Percentiles rank a stretch among this genome's conserved stretches.
phyloP scores from a whole-genome alignment of 2,888 invertebrate species.

The Nasonia oneida region DNA sequence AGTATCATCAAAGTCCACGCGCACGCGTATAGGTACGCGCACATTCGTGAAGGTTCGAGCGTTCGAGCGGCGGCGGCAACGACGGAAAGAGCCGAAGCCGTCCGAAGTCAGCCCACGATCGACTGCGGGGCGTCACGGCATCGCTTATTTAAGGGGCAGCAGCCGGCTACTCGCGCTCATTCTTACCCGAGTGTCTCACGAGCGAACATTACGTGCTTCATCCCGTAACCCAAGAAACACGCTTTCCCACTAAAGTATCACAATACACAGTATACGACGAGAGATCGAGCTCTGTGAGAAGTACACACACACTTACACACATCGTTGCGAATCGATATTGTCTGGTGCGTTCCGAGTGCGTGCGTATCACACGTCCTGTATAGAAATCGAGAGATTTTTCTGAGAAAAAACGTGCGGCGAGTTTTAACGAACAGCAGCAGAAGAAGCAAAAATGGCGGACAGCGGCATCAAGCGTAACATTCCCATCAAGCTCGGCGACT shows the following conservation, averaged over 20 bases:
- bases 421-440: neutral
- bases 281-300: neutral
- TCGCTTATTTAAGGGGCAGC: constrained; percentile 73
- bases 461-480: constrained; percentile 92
- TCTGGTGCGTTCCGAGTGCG: constrained; percentile 21
- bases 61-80: neutral
- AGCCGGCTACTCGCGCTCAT: constrained; percentile 73
- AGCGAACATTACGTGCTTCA: neutral
- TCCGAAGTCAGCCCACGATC: constrained; percentile 45
- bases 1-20: neutral
- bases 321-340: neutral
- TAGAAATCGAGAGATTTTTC: neutral
- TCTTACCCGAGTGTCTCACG: constrained; percentile 67
- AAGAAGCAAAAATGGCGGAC: constrained; percentile 86
- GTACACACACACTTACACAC: too few relatives aligned
- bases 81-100: constrained; percentile 47
- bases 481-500: constrained; percentile 96
- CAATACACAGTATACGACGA: neutral
- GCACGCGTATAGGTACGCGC: neutral
- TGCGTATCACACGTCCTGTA: neutral
- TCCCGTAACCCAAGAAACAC: neutral
- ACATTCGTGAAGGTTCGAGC: constrained; percentile 54
- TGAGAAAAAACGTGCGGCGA: constrained; percentile 26
- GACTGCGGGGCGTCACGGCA: constrained; percentile 53
- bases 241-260: neutral